phyloP scores from a whole-genome alignment of 2,113 vertebrate genomes.

The Bucco capensis region DNA sequence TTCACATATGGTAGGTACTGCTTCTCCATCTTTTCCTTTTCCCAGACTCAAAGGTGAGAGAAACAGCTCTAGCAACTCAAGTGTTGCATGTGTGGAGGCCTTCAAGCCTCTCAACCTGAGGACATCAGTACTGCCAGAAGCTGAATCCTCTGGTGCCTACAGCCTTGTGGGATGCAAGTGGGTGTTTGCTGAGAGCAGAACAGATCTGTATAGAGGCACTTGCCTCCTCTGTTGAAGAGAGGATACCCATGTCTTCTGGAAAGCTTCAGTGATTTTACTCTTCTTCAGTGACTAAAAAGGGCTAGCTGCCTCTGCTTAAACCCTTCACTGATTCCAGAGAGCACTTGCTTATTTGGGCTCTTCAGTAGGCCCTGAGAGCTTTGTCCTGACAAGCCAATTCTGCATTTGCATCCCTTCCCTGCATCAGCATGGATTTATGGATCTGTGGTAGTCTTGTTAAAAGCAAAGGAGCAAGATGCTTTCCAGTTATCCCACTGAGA shows the following conservation, averaged over 20 bases:
- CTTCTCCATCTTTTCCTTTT: not conserved
- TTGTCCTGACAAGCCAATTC: not conserved
- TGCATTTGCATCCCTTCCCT: not conserved
- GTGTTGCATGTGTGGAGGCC: not conserved
- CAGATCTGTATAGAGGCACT: not conserved
- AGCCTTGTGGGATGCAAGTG: not conserved
- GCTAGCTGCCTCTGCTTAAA: not conserved
- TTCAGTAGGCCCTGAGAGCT: not conserved
- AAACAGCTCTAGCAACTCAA: not conserved
- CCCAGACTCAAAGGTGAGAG: not conserved
- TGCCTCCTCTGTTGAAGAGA: not conserved
- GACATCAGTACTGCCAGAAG: not conserved
- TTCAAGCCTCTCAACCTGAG: not conserved
- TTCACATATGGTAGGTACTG: constrained; percentile 90
- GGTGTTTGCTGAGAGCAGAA: not conserved
- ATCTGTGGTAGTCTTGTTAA: not conserved
- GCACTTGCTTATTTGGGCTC: not conserved
- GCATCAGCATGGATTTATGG: not conserved
- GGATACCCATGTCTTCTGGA: not conserved
- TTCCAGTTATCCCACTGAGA: not conserved
- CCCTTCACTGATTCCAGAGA: not conserved
- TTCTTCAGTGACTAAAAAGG: not conserved
- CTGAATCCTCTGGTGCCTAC: not conserved
- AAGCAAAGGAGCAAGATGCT: not conserved
- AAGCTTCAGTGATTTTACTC: not conserved